Percentiles rank a stretch among this genome's conserved stretches.
These are phyloP conservation scores for Steinernema feltiae DNA, from an alignment of 1,140 invertebrate genomes.

Conservation along the genomic window DNA sequence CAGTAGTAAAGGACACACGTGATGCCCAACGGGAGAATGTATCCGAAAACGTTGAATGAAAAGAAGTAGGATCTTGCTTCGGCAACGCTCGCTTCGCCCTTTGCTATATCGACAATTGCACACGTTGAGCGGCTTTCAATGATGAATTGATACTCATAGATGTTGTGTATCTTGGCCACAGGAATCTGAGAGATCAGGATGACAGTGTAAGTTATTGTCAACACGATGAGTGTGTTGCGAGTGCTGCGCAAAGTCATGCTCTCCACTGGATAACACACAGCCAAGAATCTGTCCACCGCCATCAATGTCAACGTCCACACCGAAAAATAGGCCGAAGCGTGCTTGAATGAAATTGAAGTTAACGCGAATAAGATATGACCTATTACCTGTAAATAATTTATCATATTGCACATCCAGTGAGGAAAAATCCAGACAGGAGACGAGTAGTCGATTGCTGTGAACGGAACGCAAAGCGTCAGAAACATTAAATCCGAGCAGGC, in stretches of 20 bases:
- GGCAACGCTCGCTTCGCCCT: constrained; percentile 41
- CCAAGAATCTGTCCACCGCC: constrained; percentile 86
- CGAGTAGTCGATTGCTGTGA: constrained; percentile 80
- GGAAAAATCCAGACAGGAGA: constrained; percentile 72
- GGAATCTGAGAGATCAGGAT: constrained; percentile 47
- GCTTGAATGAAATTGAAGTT: constrained; percentile 39
- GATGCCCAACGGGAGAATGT: constrained; percentile 64
- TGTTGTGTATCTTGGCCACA: constrained; percentile 64
- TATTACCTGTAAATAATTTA: constrained; percentile 52
- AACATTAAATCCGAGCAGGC: constrained; percentile 77
- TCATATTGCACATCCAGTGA: constrained; percentile 50
- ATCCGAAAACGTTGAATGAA: constrained; percentile 61
- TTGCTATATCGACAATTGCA: constrained; percentile 51
- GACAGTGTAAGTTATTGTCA: constrained; percentile 40
- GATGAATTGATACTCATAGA: constrained; percentile 64
- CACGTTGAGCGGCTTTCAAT: constrained; percentile 46
- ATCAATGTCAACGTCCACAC: constrained; percentile 90
- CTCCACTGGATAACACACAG: constrained; percentile 84
- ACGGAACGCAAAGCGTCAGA: constrained; percentile 89
- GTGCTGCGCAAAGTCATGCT: constrained; percentile 81
- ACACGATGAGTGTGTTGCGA: constrained; percentile 66
- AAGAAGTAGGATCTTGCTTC: constrained; percentile 57
- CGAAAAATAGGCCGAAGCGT: constrained; percentile 81
- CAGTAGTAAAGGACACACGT: constrained; percentile 82
- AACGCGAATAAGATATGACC: not conserved